These are phyloP conservation scores for Misgurnus anguillicaudatus DNA, from an alignment of 2,113 vertebrate species.

Conservation along the genomic window DNA sequence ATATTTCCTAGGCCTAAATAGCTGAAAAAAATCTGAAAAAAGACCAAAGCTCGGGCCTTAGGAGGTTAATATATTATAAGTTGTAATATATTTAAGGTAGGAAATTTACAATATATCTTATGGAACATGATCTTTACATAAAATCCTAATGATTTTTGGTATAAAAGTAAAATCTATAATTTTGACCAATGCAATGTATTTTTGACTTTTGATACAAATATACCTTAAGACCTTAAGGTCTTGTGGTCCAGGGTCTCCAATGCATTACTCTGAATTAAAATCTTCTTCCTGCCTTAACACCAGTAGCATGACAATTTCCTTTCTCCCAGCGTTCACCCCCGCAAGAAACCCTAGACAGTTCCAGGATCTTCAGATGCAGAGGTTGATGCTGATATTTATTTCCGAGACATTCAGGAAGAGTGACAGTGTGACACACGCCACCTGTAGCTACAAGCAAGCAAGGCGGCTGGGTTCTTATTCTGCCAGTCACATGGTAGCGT, in stretches of 20 bases:
- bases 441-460: constrained; percentile 22
- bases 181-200: too few relatives aligned
- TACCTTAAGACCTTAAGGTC: too few relatives aligned
- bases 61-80: too few relatives aligned
- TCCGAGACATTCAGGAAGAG: not conserved
- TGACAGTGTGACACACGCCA: not conserved
- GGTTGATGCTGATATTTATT: not conserved
- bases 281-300: not conserved
- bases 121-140: too few relatives aligned
- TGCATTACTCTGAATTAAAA: not conserved
- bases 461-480: not conserved
- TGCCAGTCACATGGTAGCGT: not conserved
- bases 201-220: too few relatives aligned
- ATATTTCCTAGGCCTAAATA: too few relatives aligned
- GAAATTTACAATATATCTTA: too few relatives aligned
- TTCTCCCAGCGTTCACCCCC: not conserved
- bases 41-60: too few relatives aligned
- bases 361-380: not conserved
- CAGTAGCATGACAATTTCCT: not conserved
- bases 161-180: too few relatives aligned
- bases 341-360: not conserved
- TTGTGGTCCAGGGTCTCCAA: not conserved
- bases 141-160: too few relatives aligned
- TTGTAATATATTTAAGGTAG: too few relatives aligned
- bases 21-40: too few relatives aligned